Evolutionary conservation across 1,140 invertebrate genomes (phyloP).

Genomic region (Euwallacea fornicatus): DNA sequence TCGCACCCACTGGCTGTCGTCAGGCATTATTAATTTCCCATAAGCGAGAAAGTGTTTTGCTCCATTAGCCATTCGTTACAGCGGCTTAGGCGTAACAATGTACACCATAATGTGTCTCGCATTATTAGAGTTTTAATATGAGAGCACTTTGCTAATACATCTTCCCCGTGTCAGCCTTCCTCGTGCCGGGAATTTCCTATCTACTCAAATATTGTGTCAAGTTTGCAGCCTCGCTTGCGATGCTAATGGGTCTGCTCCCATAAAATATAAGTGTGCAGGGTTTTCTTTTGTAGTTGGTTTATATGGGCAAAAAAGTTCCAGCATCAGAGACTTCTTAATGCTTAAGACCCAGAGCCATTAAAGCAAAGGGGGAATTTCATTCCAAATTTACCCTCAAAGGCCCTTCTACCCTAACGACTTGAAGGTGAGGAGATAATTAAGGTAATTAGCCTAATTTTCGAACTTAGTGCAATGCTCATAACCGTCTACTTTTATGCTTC

Average conservation of each 20-base stretch:
- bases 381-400: constrained; percentile 5
- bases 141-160: constrained; percentile 23
- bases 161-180: constrained; percentile 8
- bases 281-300: no score
- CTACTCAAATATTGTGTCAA: constrained; percentile 16
- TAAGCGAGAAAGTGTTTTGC: constrained; percentile 11
- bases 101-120: constrained; percentile 2
- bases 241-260: constrained; percentile 7
- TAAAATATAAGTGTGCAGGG: constrained; percentile 2
- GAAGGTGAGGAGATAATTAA: constrained; percentile 14
- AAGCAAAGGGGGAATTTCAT: constrained; percentile 3
- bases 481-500: neutral
- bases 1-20: neutral
- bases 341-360: constrained; percentile 9
- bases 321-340: neutral
- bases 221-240: constrained; percentile 4
- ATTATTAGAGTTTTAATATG: constrained; percentile 21
- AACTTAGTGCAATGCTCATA: neutral
- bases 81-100: constrained; percentile 8
- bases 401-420: constrained; percentile 1
- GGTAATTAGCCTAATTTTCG: constrained; percentile 6
- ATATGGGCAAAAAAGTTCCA: neutral
- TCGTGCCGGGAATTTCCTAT: constrained; percentile 6
- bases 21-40: neutral
- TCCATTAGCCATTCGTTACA: constrained; percentile 9